phyloP scores from a whole-genome alignment of 1,140 invertebrate species.

The Heliconius hermathena region DNA sequence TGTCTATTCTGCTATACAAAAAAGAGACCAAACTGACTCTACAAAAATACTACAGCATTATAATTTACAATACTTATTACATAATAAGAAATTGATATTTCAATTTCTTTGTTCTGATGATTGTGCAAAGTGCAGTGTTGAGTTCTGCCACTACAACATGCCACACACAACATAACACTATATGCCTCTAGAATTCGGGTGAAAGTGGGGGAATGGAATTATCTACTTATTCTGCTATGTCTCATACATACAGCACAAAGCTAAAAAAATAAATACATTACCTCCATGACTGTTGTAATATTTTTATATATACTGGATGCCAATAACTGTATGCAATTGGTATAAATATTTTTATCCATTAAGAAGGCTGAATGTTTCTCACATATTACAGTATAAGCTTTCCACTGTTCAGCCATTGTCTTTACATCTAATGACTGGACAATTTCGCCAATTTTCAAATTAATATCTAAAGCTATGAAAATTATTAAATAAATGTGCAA shows the following conservation, averaged over 20 bases:
- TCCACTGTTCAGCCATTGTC: conserved; percentile 76
- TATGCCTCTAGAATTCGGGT: too few relatives aligned
- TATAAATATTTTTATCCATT: conserved; percentile 52
- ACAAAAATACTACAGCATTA: too few relatives aligned
- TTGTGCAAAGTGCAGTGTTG: too few relatives aligned
- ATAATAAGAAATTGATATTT: background rate
- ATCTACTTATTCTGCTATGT: too few relatives aligned
- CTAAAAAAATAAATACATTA: conserved; percentile 33
- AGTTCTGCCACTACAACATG: too few relatives aligned
- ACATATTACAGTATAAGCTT: conserved; percentile 64
- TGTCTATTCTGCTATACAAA: too few relatives aligned
- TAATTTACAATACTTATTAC: too few relatives aligned
- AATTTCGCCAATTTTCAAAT: conserved; percentile 66
- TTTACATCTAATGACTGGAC: conserved; percentile 69
- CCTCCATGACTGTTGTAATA: conserved; percentile 58
- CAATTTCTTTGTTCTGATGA: too few relatives aligned
- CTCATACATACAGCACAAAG: too few relatives aligned
- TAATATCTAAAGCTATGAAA: conserved; percentile 61
- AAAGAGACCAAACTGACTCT: too few relatives aligned
- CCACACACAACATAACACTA: too few relatives aligned
- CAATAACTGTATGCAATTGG: conserved; percentile 51
- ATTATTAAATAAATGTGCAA: background rate
- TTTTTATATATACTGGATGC: conserved; percentile 55
- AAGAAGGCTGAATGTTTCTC: conserved; percentile 63
- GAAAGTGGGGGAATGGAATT: too few relatives aligned